Base-by-base conservation (phyloP, 2,888 invertebrate genomes). In the Idaea aversata region DNA sequence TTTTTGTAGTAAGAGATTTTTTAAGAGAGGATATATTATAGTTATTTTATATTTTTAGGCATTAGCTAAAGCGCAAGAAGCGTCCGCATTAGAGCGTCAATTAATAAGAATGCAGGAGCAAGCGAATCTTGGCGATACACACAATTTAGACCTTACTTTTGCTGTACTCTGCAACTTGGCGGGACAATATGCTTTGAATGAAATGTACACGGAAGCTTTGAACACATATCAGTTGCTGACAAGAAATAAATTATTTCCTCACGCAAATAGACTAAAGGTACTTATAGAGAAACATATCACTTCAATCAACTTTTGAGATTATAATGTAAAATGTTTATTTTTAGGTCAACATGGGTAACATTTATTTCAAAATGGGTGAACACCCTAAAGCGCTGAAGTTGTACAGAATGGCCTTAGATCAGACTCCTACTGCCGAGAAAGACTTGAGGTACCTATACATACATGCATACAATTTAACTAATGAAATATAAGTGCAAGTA, bases 401-500 rank as follows among this genome's bases (percentile, higher is more conserved):
- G 94, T 99, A 99, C 84, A 95, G 99, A 76, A 99, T 99, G 99
- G 99, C 99, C 0, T 93, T 99, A 72, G 99, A 99, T 90, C 99
- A 99, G 88, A 97, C 97, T 4, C 98, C 99, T 0, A 97, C 97
- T 58, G 97, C 97, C 64, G 97, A 99, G 82, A 98, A 98, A 85
- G 97, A 98, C 88, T 94, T 99, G 77, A 96, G 98, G 95, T 97
- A n/a, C n/a, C n/a, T n/a, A n/a, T n/a, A n/a, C n/a, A 90, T 36
- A 36, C 5, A 4, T 36, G 25, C 25, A 25, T 57, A 57, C 3
- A 15, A 57, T 5, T 15, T 15, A 57, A 57, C 2, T 57, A 57
- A 57, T 57, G 10, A 57, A 57, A 57, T 57, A 57, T 57, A 57
- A 57, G 57, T 57, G 3, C 7, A 57, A 15, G 57, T 15, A 57